These are phyloP conservation scores for Drosophila parabipectinata DNA, from an alignment of 1,140 invertebrate genomes.

Conservation along the genomic window DNA sequence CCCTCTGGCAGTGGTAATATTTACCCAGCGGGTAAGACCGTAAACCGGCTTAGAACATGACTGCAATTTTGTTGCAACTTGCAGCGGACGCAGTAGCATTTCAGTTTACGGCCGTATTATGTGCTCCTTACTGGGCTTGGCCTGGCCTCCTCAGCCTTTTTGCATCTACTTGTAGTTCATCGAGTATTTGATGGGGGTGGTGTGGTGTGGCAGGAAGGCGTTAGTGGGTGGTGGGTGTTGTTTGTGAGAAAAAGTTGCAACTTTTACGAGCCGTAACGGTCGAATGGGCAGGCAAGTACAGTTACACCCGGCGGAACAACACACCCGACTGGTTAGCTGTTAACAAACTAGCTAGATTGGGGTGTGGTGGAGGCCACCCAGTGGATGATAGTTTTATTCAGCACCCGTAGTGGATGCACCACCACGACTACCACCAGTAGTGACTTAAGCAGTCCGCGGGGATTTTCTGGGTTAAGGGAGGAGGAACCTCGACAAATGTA, in stretches of 20 bases:
- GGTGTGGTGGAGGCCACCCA: not conserved
- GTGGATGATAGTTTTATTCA: slow-evolving; percentile 47
- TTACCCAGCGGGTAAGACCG: slow-evolving; percentile 37
- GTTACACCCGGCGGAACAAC: slow-evolving; percentile 32
- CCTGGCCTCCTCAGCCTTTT: slow-evolving; percentile 46
- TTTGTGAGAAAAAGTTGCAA: slow-evolving; percentile 55
- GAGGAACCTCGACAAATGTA: slow-evolving; percentile 59
- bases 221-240: not conserved
- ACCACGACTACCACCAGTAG: not conserved
- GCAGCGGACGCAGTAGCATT: slow-evolving; percentile 18
- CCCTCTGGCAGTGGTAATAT: slow-evolving; percentile 12
- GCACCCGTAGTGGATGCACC: slow-evolving; percentile 20
- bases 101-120: slow-evolving; percentile 65
- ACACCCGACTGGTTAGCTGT: slow-evolving; percentile 51
- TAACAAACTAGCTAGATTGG: slow-evolving; percentile 54
- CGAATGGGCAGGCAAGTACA: slow-evolving; percentile 57
- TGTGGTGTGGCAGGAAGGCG: not conserved
- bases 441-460: slow-evolving; percentile 48
- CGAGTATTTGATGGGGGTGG: slow-evolving; percentile 20
- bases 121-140: slow-evolving; percentile 22
- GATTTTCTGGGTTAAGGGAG: slow-evolving; percentile 18
- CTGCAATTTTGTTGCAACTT: slow-evolving; percentile 69
- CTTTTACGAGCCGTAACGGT: slow-evolving; percentile 70
- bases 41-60: slow-evolving; percentile 65
- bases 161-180: slow-evolving; percentile 48